phyloP scores from a whole-genome alignment of 2,797 vertebrate genomes.

The Erethizon dorsatum region DNA sequence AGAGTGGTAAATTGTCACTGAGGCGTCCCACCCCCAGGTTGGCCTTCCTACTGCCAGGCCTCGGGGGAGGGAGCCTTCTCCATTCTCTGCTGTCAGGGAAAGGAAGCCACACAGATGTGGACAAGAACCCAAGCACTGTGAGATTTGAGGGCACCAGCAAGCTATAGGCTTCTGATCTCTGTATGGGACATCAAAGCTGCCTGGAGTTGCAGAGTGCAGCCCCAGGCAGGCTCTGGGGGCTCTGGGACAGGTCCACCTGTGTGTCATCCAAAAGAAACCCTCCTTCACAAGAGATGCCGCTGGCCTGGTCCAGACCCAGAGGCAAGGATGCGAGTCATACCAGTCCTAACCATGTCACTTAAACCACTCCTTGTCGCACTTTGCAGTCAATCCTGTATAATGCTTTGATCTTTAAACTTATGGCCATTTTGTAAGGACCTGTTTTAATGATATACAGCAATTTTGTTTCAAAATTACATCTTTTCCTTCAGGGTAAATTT shows the following conservation, averaged over 20 bases:
- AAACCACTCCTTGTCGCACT: background rate
- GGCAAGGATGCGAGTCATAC: background rate
- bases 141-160: background rate
- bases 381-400: background rate
- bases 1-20: background rate
- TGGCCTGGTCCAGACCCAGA: background rate
- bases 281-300: background rate
- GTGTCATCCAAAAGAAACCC: background rate
- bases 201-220: background rate
- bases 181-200: background rate
- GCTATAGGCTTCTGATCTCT: background rate
- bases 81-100: background rate
- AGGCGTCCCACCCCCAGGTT: background rate
- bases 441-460: background rate
- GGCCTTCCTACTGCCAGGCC: background rate
- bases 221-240: accelerated
- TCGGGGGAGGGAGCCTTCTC: background rate
- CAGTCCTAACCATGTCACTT: background rate
- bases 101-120: background rate
- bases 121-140: background rate
- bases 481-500: background rate
- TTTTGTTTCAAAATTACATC: background rate
- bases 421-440: background rate
- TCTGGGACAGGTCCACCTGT: too few species aligned
- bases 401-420: background rate